phyloP scores from a whole-genome alignment of 2,797 vertebrate genomes.

The Hyperoplus immaculatus region DNA sequence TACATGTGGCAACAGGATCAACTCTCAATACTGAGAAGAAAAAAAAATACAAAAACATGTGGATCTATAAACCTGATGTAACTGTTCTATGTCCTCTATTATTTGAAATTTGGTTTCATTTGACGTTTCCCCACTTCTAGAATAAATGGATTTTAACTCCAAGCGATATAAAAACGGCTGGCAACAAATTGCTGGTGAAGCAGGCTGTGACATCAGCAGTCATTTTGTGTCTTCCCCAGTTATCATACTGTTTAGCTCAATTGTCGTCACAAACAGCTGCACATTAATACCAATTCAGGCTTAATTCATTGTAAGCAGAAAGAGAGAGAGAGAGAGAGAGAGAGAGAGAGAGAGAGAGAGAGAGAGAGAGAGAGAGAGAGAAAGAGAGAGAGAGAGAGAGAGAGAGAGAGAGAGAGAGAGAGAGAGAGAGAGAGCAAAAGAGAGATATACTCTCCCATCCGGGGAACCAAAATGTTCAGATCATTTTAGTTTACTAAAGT shows the following conservation, averaged over 20 bases:
- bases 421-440: too few relatives aligned
- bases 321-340: neutral
- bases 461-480: slow-evolving; percentile 52
- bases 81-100: slow-evolving; percentile 22
- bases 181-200: slow-evolving; percentile 49
- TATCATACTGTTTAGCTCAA: slow-evolving; percentile 63
- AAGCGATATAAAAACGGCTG: slow-evolving; percentile 35
- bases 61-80: slow-evolving; percentile 9
- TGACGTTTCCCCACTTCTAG: slow-evolving; percentile 39
- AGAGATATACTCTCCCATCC: slow-evolving; percentile 37
- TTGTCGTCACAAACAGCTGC: slow-evolving; percentile 52
- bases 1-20: slow-evolving; percentile 62
- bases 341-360: too few relatives aligned
- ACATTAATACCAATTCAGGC: slow-evolving; percentile 66
- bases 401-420: slow-evolving; percentile 19
- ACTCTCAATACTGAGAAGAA: slow-evolving; percentile 41
- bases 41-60: slow-evolving; percentile 30
- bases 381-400: slow-evolving; percentile 21
- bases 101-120: slow-evolving; percentile 29
- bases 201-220: slow-evolving; percentile 56
- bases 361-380: slow-evolving; percentile 11
- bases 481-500: slow-evolving; percentile 53
- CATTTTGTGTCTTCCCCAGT: slow-evolving; percentile 44
- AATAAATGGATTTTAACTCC: slow-evolving; percentile 56
- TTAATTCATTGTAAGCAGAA: slow-evolving; percentile 51